These are phyloP conservation scores for Drosophila pachea DNA, from an alignment of 1,140 invertebrate genomes.

Conservation along the genomic window DNA sequence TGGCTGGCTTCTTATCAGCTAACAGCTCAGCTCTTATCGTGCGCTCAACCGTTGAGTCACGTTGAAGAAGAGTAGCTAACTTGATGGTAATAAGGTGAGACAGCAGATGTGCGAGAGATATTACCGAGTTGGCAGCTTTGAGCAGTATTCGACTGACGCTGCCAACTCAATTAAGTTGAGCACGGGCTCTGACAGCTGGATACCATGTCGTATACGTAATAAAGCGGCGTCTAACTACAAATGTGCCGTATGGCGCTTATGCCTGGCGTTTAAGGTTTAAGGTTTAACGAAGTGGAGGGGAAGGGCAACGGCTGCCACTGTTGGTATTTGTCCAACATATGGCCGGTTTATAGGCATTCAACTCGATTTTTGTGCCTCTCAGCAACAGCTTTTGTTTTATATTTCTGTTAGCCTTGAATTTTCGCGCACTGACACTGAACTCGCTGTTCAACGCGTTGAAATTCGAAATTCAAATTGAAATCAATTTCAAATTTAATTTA, in stretches of 20 bases:
- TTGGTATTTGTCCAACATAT: slow-evolving; percentile 61
- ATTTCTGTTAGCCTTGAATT: slow-evolving; percentile 56
- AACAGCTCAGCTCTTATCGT: slow-evolving; percentile 49
- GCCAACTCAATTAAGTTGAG: slow-evolving; percentile 43
- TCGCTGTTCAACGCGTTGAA: slow-evolving; percentile 54
- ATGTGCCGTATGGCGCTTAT: slow-evolving; percentile 9
- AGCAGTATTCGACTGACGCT: slow-evolving; percentile 8
- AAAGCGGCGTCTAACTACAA: slow-evolving; percentile 45
- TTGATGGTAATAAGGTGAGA: slow-evolving; percentile 15
- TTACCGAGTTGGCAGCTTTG: too few relatives aligned
- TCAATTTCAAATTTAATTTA: slow-evolving; percentile 69
- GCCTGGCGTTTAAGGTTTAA: neutral
- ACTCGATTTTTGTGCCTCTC: slow-evolving; percentile 21
- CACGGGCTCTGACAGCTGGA: slow-evolving; percentile 27
- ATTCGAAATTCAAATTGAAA: slow-evolving; percentile 72
- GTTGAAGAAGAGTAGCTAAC: neutral
- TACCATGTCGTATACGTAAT: slow-evolving; percentile 55
- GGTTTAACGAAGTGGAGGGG: neutral
- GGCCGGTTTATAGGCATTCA: slow-evolving; percentile 31
- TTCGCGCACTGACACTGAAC: slow-evolving; percentile 70
- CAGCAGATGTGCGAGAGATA: neutral
- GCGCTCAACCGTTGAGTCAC: slow-evolving; percentile 63
- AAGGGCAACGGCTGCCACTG: neutral
- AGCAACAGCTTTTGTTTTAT: slow-evolving; percentile 43
- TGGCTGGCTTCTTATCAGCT: slow-evolving; percentile 22